Evolutionary conservation across 1,140 invertebrate species (phyloP).

Genomic region (Trachymyrmex septentrionalis): DNA sequence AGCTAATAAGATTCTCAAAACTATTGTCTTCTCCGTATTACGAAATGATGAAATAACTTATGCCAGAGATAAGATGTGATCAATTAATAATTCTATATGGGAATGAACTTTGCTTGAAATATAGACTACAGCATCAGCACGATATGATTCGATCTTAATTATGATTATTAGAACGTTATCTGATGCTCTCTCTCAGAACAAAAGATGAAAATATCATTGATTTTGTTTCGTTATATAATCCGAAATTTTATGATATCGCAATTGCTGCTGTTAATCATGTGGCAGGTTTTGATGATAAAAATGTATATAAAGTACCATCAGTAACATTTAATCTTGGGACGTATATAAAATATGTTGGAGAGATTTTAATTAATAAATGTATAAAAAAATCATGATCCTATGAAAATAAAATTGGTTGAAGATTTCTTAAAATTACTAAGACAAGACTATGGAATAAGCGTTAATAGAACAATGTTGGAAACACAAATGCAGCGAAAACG

Average conservation of each 20-base stretch:
- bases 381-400: not conserved
- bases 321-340: not conserved
- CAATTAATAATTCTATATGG: constrained; percentile 5
- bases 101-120: not conserved
- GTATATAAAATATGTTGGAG: constrained; percentile 5
- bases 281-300: not conserved
- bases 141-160: not conserved
- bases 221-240: not conserved
- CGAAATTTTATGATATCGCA: constrained; percentile 10
- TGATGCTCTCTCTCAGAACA: not conserved
- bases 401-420: not conserved
- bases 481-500: not conserved
- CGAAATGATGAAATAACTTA: not conserved
- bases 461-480: constrained; percentile 2
- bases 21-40: not conserved
- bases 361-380: not conserved
- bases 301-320: not conserved
- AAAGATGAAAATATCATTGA: not conserved
- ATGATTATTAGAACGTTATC: not conserved
- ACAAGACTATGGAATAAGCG: not conserved
- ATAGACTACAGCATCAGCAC: not conserved
- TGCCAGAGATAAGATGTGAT: not conserved
- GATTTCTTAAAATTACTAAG: not conserved
- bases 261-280: not conserved
- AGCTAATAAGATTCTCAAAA: not conserved